These are phyloP conservation scores for Punctoribates punctum DNA, from an alignment of 2,888 invertebrate genomes.

Conservation along the genomic window DNA sequence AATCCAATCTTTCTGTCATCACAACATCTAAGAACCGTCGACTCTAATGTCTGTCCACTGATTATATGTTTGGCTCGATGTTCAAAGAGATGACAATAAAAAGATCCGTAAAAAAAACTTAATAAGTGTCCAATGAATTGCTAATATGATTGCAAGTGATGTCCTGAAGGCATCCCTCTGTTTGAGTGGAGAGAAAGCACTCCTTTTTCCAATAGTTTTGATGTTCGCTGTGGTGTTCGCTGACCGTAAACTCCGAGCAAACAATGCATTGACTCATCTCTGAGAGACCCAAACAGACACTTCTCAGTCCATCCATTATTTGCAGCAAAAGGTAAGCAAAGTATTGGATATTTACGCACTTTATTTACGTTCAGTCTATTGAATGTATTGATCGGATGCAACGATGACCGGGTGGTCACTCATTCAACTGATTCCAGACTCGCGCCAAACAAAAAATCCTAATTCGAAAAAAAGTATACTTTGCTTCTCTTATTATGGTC, in stretches of 20 bases:
- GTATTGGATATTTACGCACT: constrained; percentile 29
- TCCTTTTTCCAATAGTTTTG: not conserved
- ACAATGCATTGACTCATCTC: constrained; percentile 28
- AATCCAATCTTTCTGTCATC: too few relatives aligned
- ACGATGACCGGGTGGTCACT: constrained; percentile 13
- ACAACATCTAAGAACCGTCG: not conserved
- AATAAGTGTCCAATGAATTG: constrained; percentile 24
- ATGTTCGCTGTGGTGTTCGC: not conserved
- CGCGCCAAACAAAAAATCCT: constrained; percentile 22
- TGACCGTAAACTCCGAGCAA: constrained; percentile 29
- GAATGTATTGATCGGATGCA: not conserved
- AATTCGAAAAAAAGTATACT: not conserved
- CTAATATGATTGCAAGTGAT: not conserved
- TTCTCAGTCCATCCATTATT: not conserved
- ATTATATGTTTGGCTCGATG: not conserved
- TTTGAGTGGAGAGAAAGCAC: not conserved
- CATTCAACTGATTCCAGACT: not conserved
- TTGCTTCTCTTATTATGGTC: not conserved
- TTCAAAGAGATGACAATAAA: not conserved
- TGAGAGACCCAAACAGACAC: not conserved
- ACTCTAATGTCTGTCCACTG: not conserved
- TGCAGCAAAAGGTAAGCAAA: constrained; percentile 9
- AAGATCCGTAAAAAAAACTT: not conserved
- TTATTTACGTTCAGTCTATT: constrained; percentile 16
- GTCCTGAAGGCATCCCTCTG: constrained; percentile 14